These are phyloP conservation scores for Megastigmus dorsalis DNA, from an alignment of 2,888 invertebrate genomes.

Conservation along the genomic window DNA sequence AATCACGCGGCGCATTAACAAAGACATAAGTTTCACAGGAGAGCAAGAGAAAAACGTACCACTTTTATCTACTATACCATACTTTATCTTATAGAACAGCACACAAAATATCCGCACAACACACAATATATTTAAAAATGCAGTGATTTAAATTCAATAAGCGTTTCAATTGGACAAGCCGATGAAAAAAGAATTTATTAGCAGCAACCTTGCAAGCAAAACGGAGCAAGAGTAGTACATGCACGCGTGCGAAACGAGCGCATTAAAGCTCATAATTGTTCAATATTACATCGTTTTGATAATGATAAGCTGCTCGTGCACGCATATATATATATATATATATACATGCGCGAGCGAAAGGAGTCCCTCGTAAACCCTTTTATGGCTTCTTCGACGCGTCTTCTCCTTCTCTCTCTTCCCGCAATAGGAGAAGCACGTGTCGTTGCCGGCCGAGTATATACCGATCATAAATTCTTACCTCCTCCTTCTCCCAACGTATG, in stretches of 20 bases:
- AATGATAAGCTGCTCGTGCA: not conserved
- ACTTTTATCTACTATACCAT: too few relatives aligned
- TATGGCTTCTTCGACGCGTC: constrained; percentile 17
- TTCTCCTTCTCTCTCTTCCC: not conserved
- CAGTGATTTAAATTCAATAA: too few relatives aligned
- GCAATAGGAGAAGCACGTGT: too few relatives aligned
- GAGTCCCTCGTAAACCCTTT: constrained; percentile 19
- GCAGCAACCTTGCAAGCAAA: not conserved
- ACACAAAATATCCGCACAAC: too few relatives aligned
- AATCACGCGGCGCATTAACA: too few relatives aligned
- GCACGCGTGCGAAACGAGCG: not conserved
- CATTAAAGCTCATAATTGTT: constrained; percentile 25
- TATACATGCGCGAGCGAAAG: not conserved
- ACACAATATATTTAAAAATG: too few relatives aligned
- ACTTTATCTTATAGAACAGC: too few relatives aligned
- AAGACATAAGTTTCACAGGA: too few relatives aligned
- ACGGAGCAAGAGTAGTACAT: not conserved
- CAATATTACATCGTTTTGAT: not conserved
- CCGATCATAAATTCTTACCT: constrained; percentile 10
- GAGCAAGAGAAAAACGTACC: too few relatives aligned
- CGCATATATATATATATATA: not conserved
- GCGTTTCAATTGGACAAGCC: too few relatives aligned
- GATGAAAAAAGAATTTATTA: not conserved
- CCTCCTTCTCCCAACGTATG: not conserved
- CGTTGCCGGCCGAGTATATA: too few relatives aligned